These are phyloP conservation scores for Argyra leucocephala DNA, from an alignment of 2,888 invertebrate genomes.

Conservation along the genomic window DNA sequence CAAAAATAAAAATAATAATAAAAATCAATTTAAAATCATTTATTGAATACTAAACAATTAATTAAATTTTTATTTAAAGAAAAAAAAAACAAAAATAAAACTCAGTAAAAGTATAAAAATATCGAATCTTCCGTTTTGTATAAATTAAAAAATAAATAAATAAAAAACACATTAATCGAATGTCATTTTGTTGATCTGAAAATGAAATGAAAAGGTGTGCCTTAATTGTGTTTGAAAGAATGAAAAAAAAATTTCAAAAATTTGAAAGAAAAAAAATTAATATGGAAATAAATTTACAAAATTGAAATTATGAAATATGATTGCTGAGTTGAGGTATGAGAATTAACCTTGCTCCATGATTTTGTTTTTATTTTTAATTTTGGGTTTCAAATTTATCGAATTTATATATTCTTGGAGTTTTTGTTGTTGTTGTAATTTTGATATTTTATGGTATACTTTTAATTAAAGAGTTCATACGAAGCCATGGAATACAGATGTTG, in stretches of 20 bases:
- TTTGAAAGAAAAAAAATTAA: background rate
- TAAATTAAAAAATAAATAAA: background rate
- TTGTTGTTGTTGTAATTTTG: too few species aligned
- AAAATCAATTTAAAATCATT: background rate
- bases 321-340: too few species aligned
- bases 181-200: background rate
- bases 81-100: background rate
- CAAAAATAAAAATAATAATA: background rate
- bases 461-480: too few species aligned
- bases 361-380: too few species aligned
- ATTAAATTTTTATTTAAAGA: background rate
- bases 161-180: background rate
- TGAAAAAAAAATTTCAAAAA: background rate
- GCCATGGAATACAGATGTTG: too few species aligned
- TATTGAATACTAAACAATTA: background rate
- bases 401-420: too few species aligned
- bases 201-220: background rate
- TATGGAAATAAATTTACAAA: too few species aligned
- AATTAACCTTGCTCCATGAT: too few species aligned
- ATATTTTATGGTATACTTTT: too few species aligned
- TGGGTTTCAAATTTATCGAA: too few species aligned
- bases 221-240: background rate
- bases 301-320: too few species aligned
- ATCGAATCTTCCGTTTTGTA: background rate
- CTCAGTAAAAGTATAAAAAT: background rate